Evolutionary conservation across 2,797 vertebrate genomes (phyloP), one percentile per base, ranked within the genome.

Genomic region (Hapalemur alaotrensis): DNA sequence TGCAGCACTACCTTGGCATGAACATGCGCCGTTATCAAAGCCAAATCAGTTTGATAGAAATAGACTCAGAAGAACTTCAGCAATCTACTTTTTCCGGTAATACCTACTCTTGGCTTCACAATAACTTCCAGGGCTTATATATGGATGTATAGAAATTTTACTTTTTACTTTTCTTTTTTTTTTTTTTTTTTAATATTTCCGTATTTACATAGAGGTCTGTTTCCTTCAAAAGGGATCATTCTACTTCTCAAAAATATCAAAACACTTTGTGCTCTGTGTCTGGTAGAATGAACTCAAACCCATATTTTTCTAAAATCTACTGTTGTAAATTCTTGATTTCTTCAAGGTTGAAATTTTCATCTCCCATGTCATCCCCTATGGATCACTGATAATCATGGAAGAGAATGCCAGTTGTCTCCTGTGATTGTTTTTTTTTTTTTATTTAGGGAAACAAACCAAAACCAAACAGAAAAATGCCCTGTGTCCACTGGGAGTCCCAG

Each of bases 1-100:
- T 3, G 59, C 25, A 7, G 12, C 2, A 2, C 12, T 46, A 1
- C 20, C 23, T 81, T 25, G 32, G 46, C 25, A 41, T 2, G 0
- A 17, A 4, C 43, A 57, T 11, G 54, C 10, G 28, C 5, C 0
- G 0, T 43, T 46, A 54, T 12, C 73, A 25, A 25, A 79, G 54
- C 63, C 90, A 54, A 70, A 28, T 41, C 4, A 0, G 3, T 28
- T 14, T 1, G 15, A 25, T 38, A 20, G 4, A 4, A 13, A 80
- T 4, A 78, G 63, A 48, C 28, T 65, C 25, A 48, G 46, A 63
- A 20, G 15, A 20, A 32, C 14, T 9, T 1, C 0, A 22, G 32
- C 2, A 15, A 15, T 12, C 48, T 1, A 22, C 11, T 17, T 4
- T 20, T 25, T 7, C 0, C 0, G 1, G 5, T 43, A 17, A 28